Base-by-base conservation (phyloP, 2,888 invertebrate genomes). In the Ormyrus nitidulus region DNA sequence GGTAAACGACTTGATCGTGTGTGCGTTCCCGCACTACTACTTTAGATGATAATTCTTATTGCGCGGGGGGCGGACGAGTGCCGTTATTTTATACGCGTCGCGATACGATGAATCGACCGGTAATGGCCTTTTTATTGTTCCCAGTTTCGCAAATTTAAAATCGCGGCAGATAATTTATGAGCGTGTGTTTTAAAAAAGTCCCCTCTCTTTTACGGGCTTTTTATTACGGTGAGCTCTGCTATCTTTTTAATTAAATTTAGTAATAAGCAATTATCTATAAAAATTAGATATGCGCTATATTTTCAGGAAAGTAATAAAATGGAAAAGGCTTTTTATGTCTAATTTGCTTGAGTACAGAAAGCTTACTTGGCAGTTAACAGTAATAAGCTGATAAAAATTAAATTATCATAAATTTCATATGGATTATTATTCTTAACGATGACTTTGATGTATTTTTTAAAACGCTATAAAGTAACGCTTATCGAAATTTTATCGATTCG, bases 401-500 rank as follows among this genome's bases (percentile, higher is more conserved):
- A 13, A 13, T 65, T 19, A 68, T 11, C 61, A 13, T 8, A 13
- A 69, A 69, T 54, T 54, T 54, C 44, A 56, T 48, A 76, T 34
- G 51, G 54, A 66, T 51, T 69, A 34, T 69, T 62, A 56, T 8
- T 53, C 34, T 56, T 69, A 69, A 69, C 62, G 61, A 69, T 62
- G 62, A 76, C 54, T 76, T 76, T 69, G 62, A 68, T 75, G 10
- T 48, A 51, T 48, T 64, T 68, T 78, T 78, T 71, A 68, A 56
- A 54, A 62, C 10, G 48, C 68, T 46, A 53, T 78, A 72, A 78
- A 73, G 53, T 68, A 68, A 68, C 48, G 78, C 78, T 78, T 78
- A 78, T 78, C 78, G 48, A 78, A 71, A 68, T 73, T 78, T 78
- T 71, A 78, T 78, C 78, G 49, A 19, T 53, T 19, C 54, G 13